Evolutionary conservation across 2,797 vertebrate genomes (phyloP), one percentile per base, ranked within the genome.

Genomic region (Characodon lateralis): DNA sequence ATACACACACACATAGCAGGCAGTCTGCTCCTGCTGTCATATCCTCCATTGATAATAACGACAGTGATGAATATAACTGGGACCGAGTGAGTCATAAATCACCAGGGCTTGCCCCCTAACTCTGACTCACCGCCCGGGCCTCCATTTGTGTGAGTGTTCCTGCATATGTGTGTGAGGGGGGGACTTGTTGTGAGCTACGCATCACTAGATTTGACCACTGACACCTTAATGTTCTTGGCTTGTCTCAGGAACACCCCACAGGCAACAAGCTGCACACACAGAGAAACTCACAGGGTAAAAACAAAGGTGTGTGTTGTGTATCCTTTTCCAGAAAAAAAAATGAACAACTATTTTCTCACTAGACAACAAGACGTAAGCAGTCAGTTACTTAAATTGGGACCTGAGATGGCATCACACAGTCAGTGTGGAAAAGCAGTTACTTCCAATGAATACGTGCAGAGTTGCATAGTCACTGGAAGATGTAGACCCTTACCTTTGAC

Each of bases 171-270:
- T 72, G 73, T 22, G 63, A 79, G 73, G 86, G 78, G 78, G 68
- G 63, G 55, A 78, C 77, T 78, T 84, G 87, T 88, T 78, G 73
- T 73, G 75, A 73, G 85, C 83, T 79, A 91, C 85, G 91, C 92
- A 91, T 92, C 91, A 90, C 79, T 89, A 91, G 85, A 93, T 89
- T 91, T 91, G 92, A 93, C 91, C 92, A 89, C 87, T 92, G 92
- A 93, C 92, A 94, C 94, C 91, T 93, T 94, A 93, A 93, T 94
- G 93, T 93, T 91, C 92, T 92, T 89, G 90, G 90, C 93, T 92
- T 93, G 93, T 93, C 89, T 89, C 76, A 85, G 87, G 84, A 88
- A 88, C 82, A 86, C 91, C 35, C 94, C 46, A 66, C 76, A 77
- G 92, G 86, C 82, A 82, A 73, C 72, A 55, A 50, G 39, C 41